phyloP scores from a whole-genome alignment of 1,140 invertebrate species.

The Medauroidea extradentata region DNA sequence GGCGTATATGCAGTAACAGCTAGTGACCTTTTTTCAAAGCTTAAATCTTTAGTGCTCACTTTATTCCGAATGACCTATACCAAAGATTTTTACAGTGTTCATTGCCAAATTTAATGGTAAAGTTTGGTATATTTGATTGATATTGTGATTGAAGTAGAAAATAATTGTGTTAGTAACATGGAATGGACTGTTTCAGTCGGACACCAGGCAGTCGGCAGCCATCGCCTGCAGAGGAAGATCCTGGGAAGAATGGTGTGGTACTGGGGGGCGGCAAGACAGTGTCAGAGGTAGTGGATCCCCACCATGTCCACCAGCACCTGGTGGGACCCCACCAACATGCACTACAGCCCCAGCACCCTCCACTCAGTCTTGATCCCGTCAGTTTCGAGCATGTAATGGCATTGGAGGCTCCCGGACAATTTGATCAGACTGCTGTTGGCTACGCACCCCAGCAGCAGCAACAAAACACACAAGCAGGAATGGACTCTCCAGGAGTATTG shows the following conservation, averaged over 20 bases:
- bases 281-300: constrained; percentile 50
- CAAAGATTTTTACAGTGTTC: no score
- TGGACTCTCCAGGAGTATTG: constrained; percentile 43
- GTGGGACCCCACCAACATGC: no score
- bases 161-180: no score
- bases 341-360: constrained; percentile 13
- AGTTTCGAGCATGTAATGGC: constrained; percentile 28
- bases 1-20: no score
- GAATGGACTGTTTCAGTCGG: constrained; percentile 66
- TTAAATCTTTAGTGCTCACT: no score
- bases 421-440: constrained; percentile 1
- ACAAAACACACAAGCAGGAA: constrained; percentile 60
- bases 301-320: constrained; percentile 37
- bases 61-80: no score
- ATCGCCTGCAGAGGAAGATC: constrained; percentile 82
- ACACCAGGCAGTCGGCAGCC: constrained; percentile 86
- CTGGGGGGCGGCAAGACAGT: constrained; percentile 47
- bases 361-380: constrained; percentile 21
- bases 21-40: no score
- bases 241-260: constrained; percentile 53
- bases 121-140: no score
- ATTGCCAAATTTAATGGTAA: no score
- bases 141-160: no score
- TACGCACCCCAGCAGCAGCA: constrained; percentile 38
- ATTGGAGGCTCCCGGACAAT: constrained; percentile 12